phyloP scores from a whole-genome alignment of 2,888 invertebrate species.

The Phlogophora meticulosa region DNA sequence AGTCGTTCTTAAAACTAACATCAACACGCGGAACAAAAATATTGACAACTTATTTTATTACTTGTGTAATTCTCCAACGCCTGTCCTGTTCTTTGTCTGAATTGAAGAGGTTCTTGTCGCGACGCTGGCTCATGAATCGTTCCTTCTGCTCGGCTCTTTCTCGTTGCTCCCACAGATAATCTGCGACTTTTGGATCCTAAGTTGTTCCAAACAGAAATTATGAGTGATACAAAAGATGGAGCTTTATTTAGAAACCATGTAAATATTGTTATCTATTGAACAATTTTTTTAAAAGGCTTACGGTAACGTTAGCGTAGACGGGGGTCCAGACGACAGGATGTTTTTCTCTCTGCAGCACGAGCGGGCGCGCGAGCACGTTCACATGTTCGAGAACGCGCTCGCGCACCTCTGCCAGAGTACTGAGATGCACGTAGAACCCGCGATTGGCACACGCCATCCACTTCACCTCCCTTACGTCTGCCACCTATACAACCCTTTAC shows the following conservation, averaged over 20 bases:
- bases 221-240: not conserved
- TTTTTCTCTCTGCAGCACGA: slow-evolving; percentile 96
- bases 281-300: slow-evolving; percentile 79
- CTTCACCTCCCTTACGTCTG: slow-evolving; percentile 97
- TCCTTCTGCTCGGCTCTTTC: slow-evolving; percentile 95
- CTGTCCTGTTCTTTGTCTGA: slow-evolving; percentile 92
- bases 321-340: slow-evolving; percentile 99
- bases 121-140: slow-evolving; percentile 93
- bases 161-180: slow-evolving; percentile 96
- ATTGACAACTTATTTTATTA: slow-evolving; percentile 49
- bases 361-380: slow-evolving; percentile 98
- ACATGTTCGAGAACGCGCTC: slow-evolving; percentile 99
- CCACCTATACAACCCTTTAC: slow-evolving; percentile 86
- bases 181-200: slow-evolving; percentile 97
- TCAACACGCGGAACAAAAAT: not conserved
- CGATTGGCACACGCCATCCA: slow-evolving; percentile 99
- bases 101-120: slow-evolving; percentile 91
- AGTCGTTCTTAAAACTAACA: slow-evolving; percentile 36
- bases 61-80: slow-evolving; percentile 89
- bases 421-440: slow-evolving; percentile 98
- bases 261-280: not conserved
- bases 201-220: slow-evolving; percentile 1
- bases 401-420: slow-evolving; percentile 98
- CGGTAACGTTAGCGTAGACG: slow-evolving; percentile 97
- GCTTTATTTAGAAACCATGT: not conserved